A percentile compares a stretch with the other conserved stretches of the same genome.
Evolutionary conservation across 2,113 vertebrate genomes (phyloP).

Genomic region (Psammodynastes pulverulentus): DNA sequence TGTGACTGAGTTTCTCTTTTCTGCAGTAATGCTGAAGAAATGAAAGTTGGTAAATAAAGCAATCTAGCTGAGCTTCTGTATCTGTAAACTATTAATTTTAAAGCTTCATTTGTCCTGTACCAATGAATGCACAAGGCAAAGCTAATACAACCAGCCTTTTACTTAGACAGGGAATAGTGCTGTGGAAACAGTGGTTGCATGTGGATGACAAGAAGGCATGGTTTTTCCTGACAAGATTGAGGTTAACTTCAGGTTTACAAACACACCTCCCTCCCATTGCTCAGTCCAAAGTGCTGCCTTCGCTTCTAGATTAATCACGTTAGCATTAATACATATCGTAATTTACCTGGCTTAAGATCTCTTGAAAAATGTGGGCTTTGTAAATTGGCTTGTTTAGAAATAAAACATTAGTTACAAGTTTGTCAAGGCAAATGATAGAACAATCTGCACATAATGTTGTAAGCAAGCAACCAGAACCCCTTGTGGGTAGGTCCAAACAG

Average conservation of each 20-base stretch:
- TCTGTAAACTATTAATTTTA: conserved; percentile 51
- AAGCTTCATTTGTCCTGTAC: conserved; percentile 18
- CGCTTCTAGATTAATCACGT: not conserved
- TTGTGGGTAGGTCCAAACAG: not conserved
- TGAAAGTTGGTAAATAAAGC: conserved; percentile 61
- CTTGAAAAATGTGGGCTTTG: not conserved
- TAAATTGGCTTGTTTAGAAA: not conserved
- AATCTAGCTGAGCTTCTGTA: conserved; percentile 46
- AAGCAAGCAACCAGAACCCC: not conserved
- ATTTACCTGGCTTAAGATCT: not conserved
- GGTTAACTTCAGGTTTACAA: not conserved
- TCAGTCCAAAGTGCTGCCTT: not conserved
- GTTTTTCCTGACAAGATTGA: not conserved
- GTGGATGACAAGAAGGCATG: not conserved
- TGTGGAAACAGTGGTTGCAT: not conserved
- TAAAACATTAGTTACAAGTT: not conserved
- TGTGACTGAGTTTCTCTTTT: conserved; percentile 54
- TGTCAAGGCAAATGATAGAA: not conserved
- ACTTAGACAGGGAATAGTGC: not conserved
- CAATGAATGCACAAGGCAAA: not conserved
- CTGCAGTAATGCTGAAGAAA: conserved; percentile 61
- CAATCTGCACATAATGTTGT: not conserved
- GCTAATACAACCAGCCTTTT: conserved; percentile 10
- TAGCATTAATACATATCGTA: not conserved
- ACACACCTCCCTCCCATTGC: not conserved